phyloP scores from a whole-genome alignment of 1,140 invertebrate species.

The Neoseiulus cucumeris region DNA sequence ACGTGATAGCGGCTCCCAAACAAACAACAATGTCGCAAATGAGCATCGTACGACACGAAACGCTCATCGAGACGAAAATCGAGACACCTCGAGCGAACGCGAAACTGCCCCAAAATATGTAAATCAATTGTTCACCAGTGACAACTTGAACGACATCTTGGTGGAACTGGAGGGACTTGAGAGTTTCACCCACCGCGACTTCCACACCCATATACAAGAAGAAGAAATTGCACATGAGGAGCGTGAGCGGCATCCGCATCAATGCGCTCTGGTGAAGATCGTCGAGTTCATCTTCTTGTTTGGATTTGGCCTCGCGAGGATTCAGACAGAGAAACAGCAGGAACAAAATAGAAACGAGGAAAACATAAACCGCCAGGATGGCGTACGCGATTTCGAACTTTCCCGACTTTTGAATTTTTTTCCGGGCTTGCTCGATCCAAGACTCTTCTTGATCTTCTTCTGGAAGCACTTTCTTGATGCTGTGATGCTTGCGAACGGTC shows the following conservation, averaged over 20 bases:
- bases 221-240: slow-evolving; percentile 29
- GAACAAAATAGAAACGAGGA: slow-evolving; percentile 28
- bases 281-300: slow-evolving; percentile 20
- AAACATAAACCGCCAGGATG: slow-evolving; percentile 28
- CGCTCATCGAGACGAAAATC: slow-evolving; percentile 28
- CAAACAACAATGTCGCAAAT: slow-evolving; percentile 25
- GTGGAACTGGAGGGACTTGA: slow-evolving; percentile 27
- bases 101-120: slow-evolving; percentile 33
- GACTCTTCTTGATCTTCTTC: slow-evolving; percentile 7
- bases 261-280: slow-evolving; percentile 8
- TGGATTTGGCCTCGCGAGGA: slow-evolving; percentile 22
- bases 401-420: slow-evolving; percentile 8
- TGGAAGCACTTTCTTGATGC: background rate
- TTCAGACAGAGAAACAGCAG: slow-evolving; percentile 28
- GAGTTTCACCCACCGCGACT: slow-evolving; percentile 31
- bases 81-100: slow-evolving; percentile 29
- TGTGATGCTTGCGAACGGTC: background rate
- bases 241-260: slow-evolving; percentile 23
- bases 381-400: slow-evolving; percentile 27
- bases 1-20: slow-evolving; percentile 25
- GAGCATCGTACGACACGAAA: slow-evolving; percentile 26
- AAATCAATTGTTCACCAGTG: slow-evolving; percentile 27
- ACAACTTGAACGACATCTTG: slow-evolving; percentile 23
- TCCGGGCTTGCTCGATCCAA: background rate
- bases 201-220: slow-evolving; percentile 32